Evolutionary conservation across 1,140 invertebrate species (phyloP).

Genomic region (Drosophila erecta): DNA sequence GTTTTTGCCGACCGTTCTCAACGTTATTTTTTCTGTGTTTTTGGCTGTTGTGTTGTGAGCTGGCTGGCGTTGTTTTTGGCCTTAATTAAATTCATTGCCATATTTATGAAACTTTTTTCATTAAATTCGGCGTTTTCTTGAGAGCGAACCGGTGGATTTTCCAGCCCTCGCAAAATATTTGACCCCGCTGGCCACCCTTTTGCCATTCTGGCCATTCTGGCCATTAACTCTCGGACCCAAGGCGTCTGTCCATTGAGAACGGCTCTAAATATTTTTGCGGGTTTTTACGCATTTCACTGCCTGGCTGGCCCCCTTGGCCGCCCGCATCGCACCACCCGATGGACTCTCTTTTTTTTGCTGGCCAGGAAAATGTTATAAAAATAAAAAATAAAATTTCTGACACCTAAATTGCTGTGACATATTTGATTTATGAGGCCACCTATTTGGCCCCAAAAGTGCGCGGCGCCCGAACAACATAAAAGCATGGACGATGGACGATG

Average conservation of each 20-base stretch:
- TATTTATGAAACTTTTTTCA: conserved; percentile 84
- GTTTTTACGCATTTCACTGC: conserved; percentile 69
- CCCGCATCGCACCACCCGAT: background rate
- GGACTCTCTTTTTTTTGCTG: conserved; percentile 33
- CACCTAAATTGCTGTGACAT: conserved; percentile 83
- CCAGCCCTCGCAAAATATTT: conserved; percentile 58
- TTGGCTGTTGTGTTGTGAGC: conserved; percentile 30
- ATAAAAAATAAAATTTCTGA: conserved; percentile 79
- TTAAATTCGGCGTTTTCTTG: conserved; percentile 77
- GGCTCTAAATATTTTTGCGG: conserved; percentile 68
- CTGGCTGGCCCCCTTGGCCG: background rate
- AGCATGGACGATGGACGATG: conserved; percentile 34
- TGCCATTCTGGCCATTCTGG: background rate
- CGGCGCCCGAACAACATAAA: conserved; percentile 49
- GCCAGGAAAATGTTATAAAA: conserved; percentile 71
- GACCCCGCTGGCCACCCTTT: conserved; percentile 42
- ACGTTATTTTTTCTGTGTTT: conserved; percentile 27
- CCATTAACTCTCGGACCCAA: conserved; percentile 46
- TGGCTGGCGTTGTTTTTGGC: conserved; percentile 45
- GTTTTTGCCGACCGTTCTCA: conserved; percentile 42
- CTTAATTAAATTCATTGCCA: conserved; percentile 83
- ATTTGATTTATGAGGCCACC: conserved; percentile 83
- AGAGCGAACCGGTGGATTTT: conserved; percentile 34
- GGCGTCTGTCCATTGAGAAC: conserved; percentile 41
- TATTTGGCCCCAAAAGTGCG: conserved; percentile 78